phyloP scores from a whole-genome alignment of 1,140 invertebrate species.

The Drosophila eugracilis region DNA sequence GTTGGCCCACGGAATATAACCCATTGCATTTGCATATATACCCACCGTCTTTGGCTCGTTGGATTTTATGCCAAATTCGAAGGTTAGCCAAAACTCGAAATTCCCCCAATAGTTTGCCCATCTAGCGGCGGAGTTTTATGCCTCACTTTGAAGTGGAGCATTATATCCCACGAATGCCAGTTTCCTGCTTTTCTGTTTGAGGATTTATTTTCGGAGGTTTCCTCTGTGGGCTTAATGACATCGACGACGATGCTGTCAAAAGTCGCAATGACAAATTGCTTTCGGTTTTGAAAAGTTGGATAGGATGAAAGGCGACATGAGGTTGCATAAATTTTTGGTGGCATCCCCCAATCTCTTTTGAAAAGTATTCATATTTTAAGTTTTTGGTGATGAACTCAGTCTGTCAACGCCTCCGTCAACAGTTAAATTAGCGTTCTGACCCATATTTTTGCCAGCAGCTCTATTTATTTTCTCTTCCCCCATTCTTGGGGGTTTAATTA shows the following conservation, averaged over 20 bases:
- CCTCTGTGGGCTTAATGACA: conserved; percentile 46
- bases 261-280: conserved; percentile 59
- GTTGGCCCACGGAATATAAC: conserved; percentile 39
- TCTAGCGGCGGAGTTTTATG: conserved; percentile 37
- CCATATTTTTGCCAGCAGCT: conserved; percentile 24
- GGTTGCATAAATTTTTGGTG: conserved; percentile 38
- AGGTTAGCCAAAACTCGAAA: conserved; percentile 42
- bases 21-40: conserved; percentile 46
- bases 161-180: conserved; percentile 35
- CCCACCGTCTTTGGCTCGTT: conserved; percentile 7
- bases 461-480: conserved; percentile 4
- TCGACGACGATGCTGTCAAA: conserved; percentile 47
- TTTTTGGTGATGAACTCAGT: conserved; percentile 37
- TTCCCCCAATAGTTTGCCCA: conserved; percentile 37
- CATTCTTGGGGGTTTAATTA: conserved; percentile 22
- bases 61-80: conserved; percentile 46
- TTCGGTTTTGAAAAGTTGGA: background rate
- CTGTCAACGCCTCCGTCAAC: conserved; percentile 20
- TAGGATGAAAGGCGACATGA: conserved; percentile 16
- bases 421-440: conserved; percentile 29
- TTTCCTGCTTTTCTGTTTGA: background rate
- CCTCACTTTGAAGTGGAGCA: conserved; percentile 48
- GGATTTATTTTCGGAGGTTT: conserved; percentile 15
- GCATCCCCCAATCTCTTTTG: background rate
- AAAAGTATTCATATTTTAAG: conserved; percentile 43